Base-by-base conservation (phyloP, 1,140 invertebrate species). In the Drosophila punjabiensis region DNA sequence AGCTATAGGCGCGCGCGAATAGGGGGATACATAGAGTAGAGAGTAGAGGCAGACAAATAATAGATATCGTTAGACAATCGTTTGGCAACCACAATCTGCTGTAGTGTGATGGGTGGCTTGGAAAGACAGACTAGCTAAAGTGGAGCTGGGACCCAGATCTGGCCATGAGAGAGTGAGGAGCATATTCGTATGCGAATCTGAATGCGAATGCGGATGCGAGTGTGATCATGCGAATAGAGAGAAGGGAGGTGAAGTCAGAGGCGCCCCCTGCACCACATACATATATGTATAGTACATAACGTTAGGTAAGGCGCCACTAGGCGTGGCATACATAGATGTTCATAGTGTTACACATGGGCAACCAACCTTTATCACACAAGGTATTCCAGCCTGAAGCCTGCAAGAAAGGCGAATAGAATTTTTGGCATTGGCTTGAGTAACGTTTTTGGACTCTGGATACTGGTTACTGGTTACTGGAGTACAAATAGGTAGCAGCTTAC, bases 331-430 rank as follows among this genome's bases (percentile, higher is more conserved):
- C 81, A 67, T 69, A 56, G 20, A 24, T 56, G 18, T 56, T 55
- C 47, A 55, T 58, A 58, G 53, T 55, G 53, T 55, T 81, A 74
- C 74, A 65, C 39, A 48, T 55, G 53, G 66, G 85, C 69, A 81
- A 93, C 90, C 76, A 92, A 92, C 88, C 86, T 91, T 90, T 91
- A 91, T 92, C 91, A 92, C 81, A 90, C 87, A 83, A 92, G 90
- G 80, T 93, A 91, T 87, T 91, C 91, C 91, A 92, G 91, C 75
- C 88, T 91, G 86, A 87, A 89, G 88, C 85, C 91, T 93, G 86
- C 74, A 92, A 92, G 79, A 92, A 75, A 92, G 92, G 75, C 81
- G 75, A 89, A 85, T 85, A 89, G 61, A 88, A 88, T 81, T 67
- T 78, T 84, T 82, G 64, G 64, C 85, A 58, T 81, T 82, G 74